phyloP scores from a whole-genome alignment of 2,113 vertebrate genomes.

The Clupea harengus region DNA sequence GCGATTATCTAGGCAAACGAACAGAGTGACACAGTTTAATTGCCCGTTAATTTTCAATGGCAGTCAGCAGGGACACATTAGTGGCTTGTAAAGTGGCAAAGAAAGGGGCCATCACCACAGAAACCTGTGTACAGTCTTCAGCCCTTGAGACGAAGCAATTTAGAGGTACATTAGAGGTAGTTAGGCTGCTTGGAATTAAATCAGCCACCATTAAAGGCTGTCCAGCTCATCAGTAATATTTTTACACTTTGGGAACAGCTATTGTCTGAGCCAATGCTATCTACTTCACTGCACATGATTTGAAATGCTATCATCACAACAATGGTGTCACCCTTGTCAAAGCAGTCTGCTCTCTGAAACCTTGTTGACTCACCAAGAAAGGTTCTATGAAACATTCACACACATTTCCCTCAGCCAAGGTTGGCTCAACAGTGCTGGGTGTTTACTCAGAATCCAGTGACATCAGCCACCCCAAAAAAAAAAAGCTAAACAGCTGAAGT shows the following conservation, averaged over 20 bases:
- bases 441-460: not conserved
- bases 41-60: constrained; percentile 5
- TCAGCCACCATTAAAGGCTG: not conserved
- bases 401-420: not conserved
- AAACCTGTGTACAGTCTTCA: not conserved
- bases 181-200: not conserved
- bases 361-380: not conserved
- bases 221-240: not conserved
- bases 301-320: not conserved
- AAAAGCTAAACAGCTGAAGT: not conserved
- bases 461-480: not conserved
- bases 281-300: not conserved
- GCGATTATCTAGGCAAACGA: not conserved
- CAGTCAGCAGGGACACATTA: constrained; percentile 4
- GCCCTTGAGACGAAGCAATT: not conserved
- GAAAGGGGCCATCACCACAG: not conserved
- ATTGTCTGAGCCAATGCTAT: not conserved
- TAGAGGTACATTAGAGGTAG: not conserved
- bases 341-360: not conserved
- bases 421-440: not conserved
- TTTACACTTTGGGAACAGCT: not conserved
- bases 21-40: constrained; percentile 3
- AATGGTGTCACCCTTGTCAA: not conserved
- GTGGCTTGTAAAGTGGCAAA: not conserved
- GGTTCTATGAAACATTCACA: not conserved